Percentiles rank a stretch among this genome's conserved stretches.
These are phyloP conservation scores for Platerodrilus igneus DNA, from an alignment of 2,888 invertebrate species.

Conservation along the genomic window DNA sequence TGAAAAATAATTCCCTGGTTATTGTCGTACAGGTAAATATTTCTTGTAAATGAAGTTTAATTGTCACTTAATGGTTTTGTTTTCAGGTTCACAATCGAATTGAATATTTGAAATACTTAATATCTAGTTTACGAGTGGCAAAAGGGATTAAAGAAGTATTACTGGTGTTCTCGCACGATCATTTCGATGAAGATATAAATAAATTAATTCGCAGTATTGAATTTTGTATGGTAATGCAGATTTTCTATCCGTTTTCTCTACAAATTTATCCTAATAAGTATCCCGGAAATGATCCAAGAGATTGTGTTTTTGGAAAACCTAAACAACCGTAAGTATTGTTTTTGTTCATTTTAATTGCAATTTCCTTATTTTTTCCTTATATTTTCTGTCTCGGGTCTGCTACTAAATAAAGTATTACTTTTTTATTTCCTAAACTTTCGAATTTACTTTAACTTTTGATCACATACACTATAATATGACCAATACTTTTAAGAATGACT, in stretches of 20 bases:
- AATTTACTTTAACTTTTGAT: too few relatives aligned
- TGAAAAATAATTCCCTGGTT: conserved; percentile 72
- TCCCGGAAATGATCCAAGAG: conserved; percentile 54
- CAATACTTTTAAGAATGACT: too few relatives aligned
- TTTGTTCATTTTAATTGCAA: too few relatives aligned
- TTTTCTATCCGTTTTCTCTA: conserved; percentile 58
- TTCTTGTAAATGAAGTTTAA: background rate
- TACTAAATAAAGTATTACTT: too few relatives aligned
- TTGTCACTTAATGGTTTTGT: conserved; percentile 2
- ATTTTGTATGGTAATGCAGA: conserved; percentile 58
- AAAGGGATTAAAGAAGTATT: conserved; percentile 52
- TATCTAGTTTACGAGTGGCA: conserved; percentile 52
- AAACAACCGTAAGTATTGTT: too few relatives aligned
- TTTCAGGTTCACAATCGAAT: conserved; percentile 55
- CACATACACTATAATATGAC: too few relatives aligned
- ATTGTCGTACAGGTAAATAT: conserved; percentile 71
- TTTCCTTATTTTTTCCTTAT: too few relatives aligned
- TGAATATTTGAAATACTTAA: conserved; percentile 53
- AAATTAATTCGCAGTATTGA: conserved; percentile 51
- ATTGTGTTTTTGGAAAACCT: too few relatives aligned
- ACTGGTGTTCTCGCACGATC: conserved; percentile 59
- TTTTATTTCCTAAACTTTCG: too few relatives aligned
- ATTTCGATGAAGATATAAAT: conserved; percentile 53
- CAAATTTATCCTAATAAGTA: conserved; percentile 56
- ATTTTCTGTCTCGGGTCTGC: too few relatives aligned